Evolutionary conservation across 2,797 vertebrate genomes (phyloP).

Genomic region (Miichthys miiuy): DNA sequence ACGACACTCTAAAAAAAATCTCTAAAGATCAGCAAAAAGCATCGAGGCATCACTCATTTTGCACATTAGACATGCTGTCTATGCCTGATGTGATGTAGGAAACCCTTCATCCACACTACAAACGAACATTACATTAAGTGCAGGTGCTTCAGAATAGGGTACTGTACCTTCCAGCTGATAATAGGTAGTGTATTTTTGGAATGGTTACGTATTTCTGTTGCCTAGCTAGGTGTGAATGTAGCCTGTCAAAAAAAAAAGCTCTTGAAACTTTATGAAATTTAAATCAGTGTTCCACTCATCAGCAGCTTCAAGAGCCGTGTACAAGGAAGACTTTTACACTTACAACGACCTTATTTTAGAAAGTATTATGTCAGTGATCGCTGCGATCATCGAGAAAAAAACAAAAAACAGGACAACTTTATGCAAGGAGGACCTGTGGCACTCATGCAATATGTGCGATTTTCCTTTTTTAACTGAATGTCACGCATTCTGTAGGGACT

Average conservation of each 20-base stretch:
- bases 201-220: slow-evolving; percentile 38
- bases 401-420: slow-evolving; percentile 72
- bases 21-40: slow-evolving; percentile 30
- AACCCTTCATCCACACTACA: slow-evolving; percentile 45
- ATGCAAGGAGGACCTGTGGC: slow-evolving; percentile 90
- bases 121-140: slow-evolving; percentile 15
- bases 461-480: slow-evolving; percentile 88
- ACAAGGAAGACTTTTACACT: slow-evolving; percentile 64
- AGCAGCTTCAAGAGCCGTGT: slow-evolving; percentile 76
- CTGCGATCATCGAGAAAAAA: slow-evolving; percentile 18
- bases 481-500: slow-evolving; percentile 89
- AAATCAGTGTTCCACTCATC: slow-evolving; percentile 69
- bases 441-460: slow-evolving; percentile 93
- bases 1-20: slow-evolving; percentile 29
- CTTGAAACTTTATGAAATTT: slow-evolving; percentile 39
- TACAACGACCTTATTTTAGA: slow-evolving; percentile 48
- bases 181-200: slow-evolving; percentile 42
- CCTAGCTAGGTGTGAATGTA: slow-evolving; percentile 55
- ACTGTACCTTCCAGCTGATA: slow-evolving; percentile 63
- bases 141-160: slow-evolving; percentile 63
- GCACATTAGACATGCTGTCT: slow-evolving; percentile 73
- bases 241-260: slow-evolving; percentile 43
- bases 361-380: slow-evolving; percentile 73
- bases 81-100: slow-evolving; percentile 55
- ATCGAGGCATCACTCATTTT: slow-evolving; percentile 69